phyloP scores from a whole-genome alignment of 2,797 vertebrate species.

The Sylvia borin region DNA sequence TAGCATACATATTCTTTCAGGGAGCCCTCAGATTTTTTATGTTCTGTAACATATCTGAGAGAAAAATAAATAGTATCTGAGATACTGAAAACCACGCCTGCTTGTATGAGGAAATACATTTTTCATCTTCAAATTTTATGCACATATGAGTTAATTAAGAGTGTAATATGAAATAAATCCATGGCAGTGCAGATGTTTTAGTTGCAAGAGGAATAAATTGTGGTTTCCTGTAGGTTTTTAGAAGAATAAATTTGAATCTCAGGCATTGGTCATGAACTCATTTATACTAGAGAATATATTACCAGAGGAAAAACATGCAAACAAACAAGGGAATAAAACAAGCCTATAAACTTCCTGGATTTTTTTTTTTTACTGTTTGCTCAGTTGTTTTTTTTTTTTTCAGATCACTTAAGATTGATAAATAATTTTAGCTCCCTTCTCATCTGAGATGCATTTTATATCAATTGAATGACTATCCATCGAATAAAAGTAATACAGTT shows the following conservation, averaged over 20 bases:
- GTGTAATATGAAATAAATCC: conserved; percentile 39
- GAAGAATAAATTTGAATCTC: conserved; percentile 49
- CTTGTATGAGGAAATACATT: conserved; percentile 2
- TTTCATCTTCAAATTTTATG: conserved; percentile 48
- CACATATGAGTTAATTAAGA: conserved; percentile 36
- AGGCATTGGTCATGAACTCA: conserved; percentile 5
- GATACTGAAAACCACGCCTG: background rate
- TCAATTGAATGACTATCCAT: background rate
- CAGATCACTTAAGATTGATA: conserved; percentile 1
- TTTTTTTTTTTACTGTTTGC: background rate
- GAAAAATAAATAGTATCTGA: conserved; percentile 17
- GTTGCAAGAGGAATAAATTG: background rate
- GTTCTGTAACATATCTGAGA: background rate
- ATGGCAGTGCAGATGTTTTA: background rate
- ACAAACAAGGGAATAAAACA: background rate
- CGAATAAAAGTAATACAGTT: background rate
- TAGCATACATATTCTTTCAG: background rate
- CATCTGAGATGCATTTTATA: conserved; percentile 1
- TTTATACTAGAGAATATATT: background rate
- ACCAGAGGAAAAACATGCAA: background rate
- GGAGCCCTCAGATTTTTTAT: background rate
- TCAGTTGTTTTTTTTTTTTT: background rate
- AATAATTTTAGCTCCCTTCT: conserved; percentile 7
- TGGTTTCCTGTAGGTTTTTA: conserved; percentile 45
- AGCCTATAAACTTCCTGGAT: background rate